Evolutionary conservation across 2,113 vertebrate genomes (phyloP), one percentile per base, ranked within the genome.

Genomic region (Toxotes jaculatrix): DNA sequence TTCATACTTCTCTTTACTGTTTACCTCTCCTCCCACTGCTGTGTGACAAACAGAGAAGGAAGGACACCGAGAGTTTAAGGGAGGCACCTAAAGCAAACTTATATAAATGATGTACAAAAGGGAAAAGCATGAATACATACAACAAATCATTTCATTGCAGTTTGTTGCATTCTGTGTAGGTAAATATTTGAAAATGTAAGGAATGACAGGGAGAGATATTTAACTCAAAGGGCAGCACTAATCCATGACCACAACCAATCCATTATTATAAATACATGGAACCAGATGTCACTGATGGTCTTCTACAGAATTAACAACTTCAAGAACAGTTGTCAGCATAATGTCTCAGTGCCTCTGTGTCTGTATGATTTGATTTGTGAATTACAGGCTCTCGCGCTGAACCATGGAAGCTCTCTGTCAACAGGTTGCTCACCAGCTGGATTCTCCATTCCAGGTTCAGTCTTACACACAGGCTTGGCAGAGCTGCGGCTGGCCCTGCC

Each of bases 391-490:
- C 8, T 19, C 56, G 61, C 13, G 9, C 36, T 63, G 34, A 67
- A 74, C 43, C 49, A 64, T 11, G 56, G 40, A 60, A 31, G 27
- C 53, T 55, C 16, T 36, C 10, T 47, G 47, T 80, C 87, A 86
- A 87, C 81, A 76, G 68, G 86, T 86, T 77, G 68, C 91, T 88
- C 36, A 97, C 95, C 93, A 67, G 83, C 91, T 56, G 94, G 91
- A 79, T 92, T 94, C 80, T 97, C 97, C 8, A 93, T 59, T 60
- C 95, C 95, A 49, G 97, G 97, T 91, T 98, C 97, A 0, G 96
- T 97, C 88, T 99, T 98, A 94, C 97, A 98, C 85, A 96, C 80
- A 10, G 97, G 94, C 90, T 95, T 96, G 87, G 96, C 90, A 8
- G 95, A 95, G 61, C 93, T 93, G 82, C 94, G 96, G 84, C 12